Conservation (phyloP, 2,797 vertebrate species). For the Hirundo rustica region DNA sequence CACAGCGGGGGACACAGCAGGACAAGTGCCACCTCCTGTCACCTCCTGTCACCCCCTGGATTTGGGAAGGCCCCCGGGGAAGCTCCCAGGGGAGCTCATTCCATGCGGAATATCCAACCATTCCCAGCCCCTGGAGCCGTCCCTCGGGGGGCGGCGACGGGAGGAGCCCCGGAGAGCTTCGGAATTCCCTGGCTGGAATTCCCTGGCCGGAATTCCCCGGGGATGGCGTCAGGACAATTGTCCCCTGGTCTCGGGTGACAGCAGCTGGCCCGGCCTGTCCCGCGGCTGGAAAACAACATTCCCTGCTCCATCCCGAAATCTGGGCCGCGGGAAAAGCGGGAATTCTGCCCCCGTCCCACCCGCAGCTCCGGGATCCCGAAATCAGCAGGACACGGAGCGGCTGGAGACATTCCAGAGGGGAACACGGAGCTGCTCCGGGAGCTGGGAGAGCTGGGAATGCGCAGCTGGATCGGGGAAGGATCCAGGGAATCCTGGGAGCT, state of each 20-base stretch:
- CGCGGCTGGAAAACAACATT: not conserved
- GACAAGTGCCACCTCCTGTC: not conserved
- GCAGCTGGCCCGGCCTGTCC: not conserved
- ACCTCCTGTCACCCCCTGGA: too few relatives aligned
- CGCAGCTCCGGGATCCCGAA: fast-evolving
- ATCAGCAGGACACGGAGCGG: fast-evolving
- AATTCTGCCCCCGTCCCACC: not conserved
- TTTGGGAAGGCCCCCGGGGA: too few relatives aligned
- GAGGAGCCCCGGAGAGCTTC: not conserved
- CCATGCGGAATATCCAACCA: not conserved
- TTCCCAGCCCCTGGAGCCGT: not conserved
- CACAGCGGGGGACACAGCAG: not conserved
- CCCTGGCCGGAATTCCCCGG: not conserved
- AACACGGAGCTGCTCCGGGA: not conserved
- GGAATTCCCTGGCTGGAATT: not conserved
- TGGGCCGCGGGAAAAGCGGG: not conserved
- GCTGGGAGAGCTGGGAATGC: not conserved
- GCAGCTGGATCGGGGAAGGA: not conserved
- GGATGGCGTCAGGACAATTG: not conserved
- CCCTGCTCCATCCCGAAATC: not conserved
- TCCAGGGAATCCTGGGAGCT: not conserved
- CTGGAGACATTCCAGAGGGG: too few relatives aligned
- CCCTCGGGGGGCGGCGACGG: too few relatives aligned
- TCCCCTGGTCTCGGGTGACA: not conserved
- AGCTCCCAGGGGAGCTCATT: not conserved